phyloP scores from a whole-genome alignment of 1,140 invertebrate species.

The Drosophila fuyamai region DNA sequence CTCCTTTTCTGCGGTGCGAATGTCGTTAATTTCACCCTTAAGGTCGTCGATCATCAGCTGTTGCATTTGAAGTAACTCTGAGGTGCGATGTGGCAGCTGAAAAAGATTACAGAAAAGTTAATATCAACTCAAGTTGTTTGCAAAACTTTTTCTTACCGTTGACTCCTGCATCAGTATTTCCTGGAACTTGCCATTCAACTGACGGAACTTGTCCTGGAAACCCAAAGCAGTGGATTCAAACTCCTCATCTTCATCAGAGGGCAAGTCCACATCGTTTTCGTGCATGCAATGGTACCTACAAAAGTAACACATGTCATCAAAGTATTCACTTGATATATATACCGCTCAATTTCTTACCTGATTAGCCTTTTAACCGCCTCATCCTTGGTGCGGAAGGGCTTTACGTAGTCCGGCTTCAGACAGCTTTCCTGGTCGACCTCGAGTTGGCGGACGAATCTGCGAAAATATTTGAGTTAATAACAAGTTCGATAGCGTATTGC shows the following conservation, averaged over 20 bases:
- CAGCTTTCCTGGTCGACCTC: constrained; percentile 92
- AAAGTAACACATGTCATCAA: not conserved
- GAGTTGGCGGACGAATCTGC: constrained; percentile 90
- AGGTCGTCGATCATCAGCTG: constrained; percentile 80
- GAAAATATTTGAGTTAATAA: constrained; percentile 41
- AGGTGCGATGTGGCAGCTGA: constrained; percentile 79
- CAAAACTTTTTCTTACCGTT: constrained; percentile 87
- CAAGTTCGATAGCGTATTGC: not conserved
- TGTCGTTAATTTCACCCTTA: constrained; percentile 69
- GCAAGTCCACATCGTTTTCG: constrained; percentile 88
- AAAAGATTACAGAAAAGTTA: not conserved
- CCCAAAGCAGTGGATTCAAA: constrained; percentile 91
- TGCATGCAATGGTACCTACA: constrained; percentile 91
- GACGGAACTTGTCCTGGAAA: constrained; percentile 90
- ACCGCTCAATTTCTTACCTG: constrained; percentile 70
- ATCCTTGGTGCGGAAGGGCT: constrained; percentile 89
- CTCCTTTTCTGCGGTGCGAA: constrained; percentile 66
- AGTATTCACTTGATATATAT: too few relatives aligned
- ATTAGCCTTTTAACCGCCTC: constrained; percentile 93
- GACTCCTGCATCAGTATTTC: constrained; percentile 93
- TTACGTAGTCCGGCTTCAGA: constrained; percentile 90
- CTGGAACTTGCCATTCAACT: constrained; percentile 92
- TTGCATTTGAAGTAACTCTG: constrained; percentile 72
- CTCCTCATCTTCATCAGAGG: constrained; percentile 91
- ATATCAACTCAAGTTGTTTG: too few relatives aligned